Evolutionary conservation across 2,888 invertebrate genomes (phyloP).

Genomic region (Drosophila mettleri): DNA sequence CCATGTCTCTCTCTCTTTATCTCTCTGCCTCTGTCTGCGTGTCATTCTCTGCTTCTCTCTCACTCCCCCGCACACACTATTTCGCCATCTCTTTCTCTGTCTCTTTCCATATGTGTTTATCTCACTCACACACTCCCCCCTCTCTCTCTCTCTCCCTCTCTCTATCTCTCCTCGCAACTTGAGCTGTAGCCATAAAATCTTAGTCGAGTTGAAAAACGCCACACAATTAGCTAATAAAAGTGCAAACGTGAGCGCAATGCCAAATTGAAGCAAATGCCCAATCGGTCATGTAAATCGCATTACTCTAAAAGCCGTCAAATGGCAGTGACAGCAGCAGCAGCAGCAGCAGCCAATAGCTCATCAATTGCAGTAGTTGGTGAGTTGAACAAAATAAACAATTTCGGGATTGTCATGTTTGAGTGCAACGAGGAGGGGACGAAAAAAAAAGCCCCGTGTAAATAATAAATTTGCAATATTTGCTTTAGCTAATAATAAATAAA

Average conservation of each 20-base stretch:
- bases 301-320: conserved; percentile 52
- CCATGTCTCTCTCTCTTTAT: no score
- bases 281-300: conserved; percentile 68
- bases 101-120: no score
- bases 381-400: conserved; percentile 20
- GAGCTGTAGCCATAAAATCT: conserved; percentile 36
- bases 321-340: conserved; percentile 10
- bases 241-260: conserved; percentile 74
- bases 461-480: conserved; percentile 14
- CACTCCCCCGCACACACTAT: no score
- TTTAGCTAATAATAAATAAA: conserved; percentile 4
- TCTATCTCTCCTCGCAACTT: not conserved
- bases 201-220: conserved; percentile 37
- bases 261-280: conserved; percentile 48
- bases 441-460: conserved; percentile 10
- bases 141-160: not conserved
- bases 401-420: conserved; percentile 33
- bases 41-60: no score
- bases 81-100: no score
- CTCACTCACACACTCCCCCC: no score
- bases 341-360: conserved; percentile 2
- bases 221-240: conserved; percentile 69
- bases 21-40: no score
- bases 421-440: not conserved
- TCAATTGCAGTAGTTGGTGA: conserved; percentile 22